These are phyloP conservation scores for Pygoscelis antarcticus DNA, from an alignment of 2,113 vertebrate species.

Conservation along the genomic window DNA sequence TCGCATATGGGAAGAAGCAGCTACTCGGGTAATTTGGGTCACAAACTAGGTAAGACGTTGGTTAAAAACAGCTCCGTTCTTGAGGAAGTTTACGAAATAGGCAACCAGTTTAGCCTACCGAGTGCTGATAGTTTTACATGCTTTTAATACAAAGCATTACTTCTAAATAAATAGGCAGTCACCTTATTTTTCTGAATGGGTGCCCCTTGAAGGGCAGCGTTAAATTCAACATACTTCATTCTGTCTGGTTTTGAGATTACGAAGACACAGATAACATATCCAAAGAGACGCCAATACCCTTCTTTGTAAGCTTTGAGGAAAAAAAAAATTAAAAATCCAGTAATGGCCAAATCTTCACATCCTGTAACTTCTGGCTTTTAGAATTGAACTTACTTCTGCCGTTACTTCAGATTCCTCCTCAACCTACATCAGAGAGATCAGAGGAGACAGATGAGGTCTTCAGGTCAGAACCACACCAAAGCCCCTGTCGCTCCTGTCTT, in stretches of 20 bases:
- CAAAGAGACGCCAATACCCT: not conserved
- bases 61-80: not conserved
- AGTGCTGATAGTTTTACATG: not conserved
- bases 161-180: not conserved
- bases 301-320: not conserved
- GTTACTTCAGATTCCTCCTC: not conserved
- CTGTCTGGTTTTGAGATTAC: not conserved
- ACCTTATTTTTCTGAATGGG: not conserved
- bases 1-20: not conserved
- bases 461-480: not conserved
- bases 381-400: not conserved
- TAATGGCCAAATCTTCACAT: not conserved
- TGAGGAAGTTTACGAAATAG: not conserved
- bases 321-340: not conserved
- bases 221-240: not conserved
- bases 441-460: not conserved
- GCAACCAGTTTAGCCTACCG: not conserved
- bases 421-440: not conserved
- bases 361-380: not conserved
- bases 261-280: not conserved
- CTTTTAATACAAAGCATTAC: not conserved
- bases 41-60: not conserved
- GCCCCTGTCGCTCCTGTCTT: not conserved
- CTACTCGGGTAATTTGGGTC: not conserved
- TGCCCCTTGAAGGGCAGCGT: not conserved